Conservation (phyloP, 2,888 invertebrate species). For the Crocallis elinguaria region DNA sequence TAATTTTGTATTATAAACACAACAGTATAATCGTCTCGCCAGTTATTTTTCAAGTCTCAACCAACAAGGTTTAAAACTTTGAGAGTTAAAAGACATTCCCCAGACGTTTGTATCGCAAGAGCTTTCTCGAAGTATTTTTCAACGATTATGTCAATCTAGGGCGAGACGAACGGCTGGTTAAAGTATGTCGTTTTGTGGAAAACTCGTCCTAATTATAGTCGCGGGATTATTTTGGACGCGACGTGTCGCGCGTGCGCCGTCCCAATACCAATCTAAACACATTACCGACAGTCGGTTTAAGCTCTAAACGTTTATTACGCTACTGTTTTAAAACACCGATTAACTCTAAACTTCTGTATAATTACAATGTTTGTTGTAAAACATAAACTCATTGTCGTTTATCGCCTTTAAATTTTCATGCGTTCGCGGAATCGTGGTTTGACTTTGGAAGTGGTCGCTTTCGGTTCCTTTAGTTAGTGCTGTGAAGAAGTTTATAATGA, state of each 20-base stretch:
- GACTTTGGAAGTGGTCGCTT: slow-evolving; percentile 6
- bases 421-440: slow-evolving; percentile 32
- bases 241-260: slow-evolving; percentile 68
- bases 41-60: background rate
- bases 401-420: slow-evolving; percentile 32
- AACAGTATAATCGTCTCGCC: background rate
- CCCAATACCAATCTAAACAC: slow-evolving; percentile 73
- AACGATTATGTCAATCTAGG: slow-evolving; percentile 24
- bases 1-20: slow-evolving; percentile 7
- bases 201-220: slow-evolving; percentile 78
- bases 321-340: slow-evolving; percentile 57
- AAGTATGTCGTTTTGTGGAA: slow-evolving; percentile 82
- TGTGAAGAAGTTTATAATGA: background rate
- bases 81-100: background rate
- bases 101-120: background rate
- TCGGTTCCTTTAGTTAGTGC: background rate
- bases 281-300: slow-evolving; percentile 62
- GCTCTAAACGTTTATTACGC: slow-evolving; percentile 64
- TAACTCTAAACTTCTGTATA: slow-evolving; percentile 49
- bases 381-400: slow-evolving; percentile 54
- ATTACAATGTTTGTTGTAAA: slow-evolving; percentile 50
- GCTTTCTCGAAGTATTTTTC: background rate
- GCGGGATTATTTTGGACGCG: slow-evolving; percentile 76
- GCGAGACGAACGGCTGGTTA: slow-evolving; percentile 53
- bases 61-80: background rate